Conservation (phyloP, 2,113 vertebrate genomes). For the Gadus chalcogrammus region DNA sequence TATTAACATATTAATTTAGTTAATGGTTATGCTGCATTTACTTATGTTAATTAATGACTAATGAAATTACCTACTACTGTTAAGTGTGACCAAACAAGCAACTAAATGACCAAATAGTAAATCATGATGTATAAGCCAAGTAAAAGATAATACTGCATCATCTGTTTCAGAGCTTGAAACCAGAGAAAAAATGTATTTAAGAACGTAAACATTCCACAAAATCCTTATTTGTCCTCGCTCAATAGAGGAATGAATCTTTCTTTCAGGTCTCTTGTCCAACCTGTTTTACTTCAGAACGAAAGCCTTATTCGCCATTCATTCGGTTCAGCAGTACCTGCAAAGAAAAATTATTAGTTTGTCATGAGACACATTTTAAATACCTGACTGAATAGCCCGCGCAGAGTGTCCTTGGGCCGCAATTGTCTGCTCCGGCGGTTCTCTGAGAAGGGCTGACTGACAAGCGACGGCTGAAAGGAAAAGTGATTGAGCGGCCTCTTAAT, state of each 20-base stretch:
- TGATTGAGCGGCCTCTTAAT: constrained; percentile 43
- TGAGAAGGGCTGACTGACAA: constrained; percentile 61
- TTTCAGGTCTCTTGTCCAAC: constrained; percentile 35
- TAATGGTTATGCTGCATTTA: too few species aligned
- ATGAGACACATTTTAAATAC: constrained; percentile 54
- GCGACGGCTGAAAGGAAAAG: constrained; percentile 49
- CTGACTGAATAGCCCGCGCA: constrained; percentile 48
- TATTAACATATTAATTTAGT: too few species aligned
- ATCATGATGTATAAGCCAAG: too few species aligned
- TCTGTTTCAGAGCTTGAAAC: too few species aligned
- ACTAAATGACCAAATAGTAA: too few species aligned
- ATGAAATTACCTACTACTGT: too few species aligned
- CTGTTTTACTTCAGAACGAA: constrained; percentile 34
- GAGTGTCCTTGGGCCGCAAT: constrained; percentile 58
- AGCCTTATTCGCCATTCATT: constrained; percentile 35
- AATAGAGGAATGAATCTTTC: constrained; percentile 40
- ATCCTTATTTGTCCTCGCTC: not conserved
- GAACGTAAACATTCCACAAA: too few species aligned
- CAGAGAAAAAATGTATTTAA: too few species aligned
- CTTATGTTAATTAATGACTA: too few species aligned
- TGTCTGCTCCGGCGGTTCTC: constrained; percentile 54
- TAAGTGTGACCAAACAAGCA: too few species aligned
- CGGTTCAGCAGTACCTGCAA: constrained; percentile 38
- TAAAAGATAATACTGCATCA: too few species aligned
- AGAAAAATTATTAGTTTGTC: constrained; percentile 46